Base-by-base conservation (phyloP, 2,888 invertebrate species). In the Miltochrista miniata region DNA sequence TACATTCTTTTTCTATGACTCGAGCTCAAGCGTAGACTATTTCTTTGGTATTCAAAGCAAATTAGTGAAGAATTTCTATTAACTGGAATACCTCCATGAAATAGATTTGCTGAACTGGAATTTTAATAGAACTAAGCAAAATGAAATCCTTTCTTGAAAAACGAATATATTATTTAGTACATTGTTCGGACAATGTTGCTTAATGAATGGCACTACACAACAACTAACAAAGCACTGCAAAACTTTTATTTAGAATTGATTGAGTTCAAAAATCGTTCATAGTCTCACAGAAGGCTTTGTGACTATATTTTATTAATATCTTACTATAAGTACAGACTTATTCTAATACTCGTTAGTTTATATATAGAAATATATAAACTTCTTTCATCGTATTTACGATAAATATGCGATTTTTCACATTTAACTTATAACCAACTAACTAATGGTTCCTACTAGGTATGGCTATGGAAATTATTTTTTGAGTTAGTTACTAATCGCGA, bases 291-390 rank as follows among this genome's bases (percentile, higher is more conserved):
- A 79, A 80, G 79, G 79, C 79, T 73, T 72, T 67, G 61, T 70
- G 51, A 70, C 65, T 72, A 67, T 59, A 61, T 45, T 48, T 52
- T 59, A 24, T 24, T 24, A 24, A 24, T 24, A 54, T 54, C 67
- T 68, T 70, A 67, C 35, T 5, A 59, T 68, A 76, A 70, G 70
- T 83, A 81, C 71, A 71, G 66, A 78, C 83, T 85, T 83, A 85
- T 72, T 59, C 41, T 69, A 68, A 57, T 59, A 65, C 52, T 52
- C 52, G 53, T 53, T 59, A 49, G 14, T 36, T 42, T 50, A 56
- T 59, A 65, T 50, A 56, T 59, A 65, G 48, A 64, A 64, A 57
- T 61, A 59, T 53, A 59, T 40, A 60, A 50, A 61, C 55, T 54
- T 13, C 51, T 50, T 41, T 36, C 11, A 30, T 9, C 10, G n/a